These are phyloP conservation scores for Syngnathus acus DNA, from an alignment of 2,797 vertebrate genomes.

Conservation along the genomic window DNA sequence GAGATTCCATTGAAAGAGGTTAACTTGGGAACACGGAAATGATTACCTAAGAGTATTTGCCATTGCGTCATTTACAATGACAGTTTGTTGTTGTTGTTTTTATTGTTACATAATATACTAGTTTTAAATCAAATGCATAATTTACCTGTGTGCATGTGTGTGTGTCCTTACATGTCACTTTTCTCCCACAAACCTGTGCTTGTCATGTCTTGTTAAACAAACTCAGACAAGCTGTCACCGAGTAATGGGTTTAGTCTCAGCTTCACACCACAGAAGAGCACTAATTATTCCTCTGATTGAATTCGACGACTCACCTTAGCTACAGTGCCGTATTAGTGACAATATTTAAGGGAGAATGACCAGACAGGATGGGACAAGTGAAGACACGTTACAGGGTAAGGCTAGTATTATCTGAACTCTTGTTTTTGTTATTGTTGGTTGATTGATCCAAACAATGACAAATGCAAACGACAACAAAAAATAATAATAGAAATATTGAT, in stretches of 20 bases:
- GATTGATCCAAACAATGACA: background rate
- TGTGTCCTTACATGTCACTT: background rate
- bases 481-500: background rate
- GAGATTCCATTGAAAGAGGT: background rate
- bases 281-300: conserved; percentile 38
- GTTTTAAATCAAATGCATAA: background rate
- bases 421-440: background rate
- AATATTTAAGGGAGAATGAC: background rate
- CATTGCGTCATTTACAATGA: background rate
- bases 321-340: conserved; percentile 11
- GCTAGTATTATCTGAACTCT: too few relatives aligned
- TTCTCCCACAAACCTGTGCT: background rate
- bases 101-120: background rate
- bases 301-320: conserved; percentile 15
- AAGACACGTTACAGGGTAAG: background rate
- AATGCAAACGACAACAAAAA: background rate
- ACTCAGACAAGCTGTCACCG: background rate
- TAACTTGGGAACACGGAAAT: background rate
- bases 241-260: conserved; percentile 2
- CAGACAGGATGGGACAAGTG: background rate
- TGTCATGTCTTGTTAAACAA: background rate
- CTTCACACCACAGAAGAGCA: conserved; percentile 31
- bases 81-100: background rate
- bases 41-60: background rate
- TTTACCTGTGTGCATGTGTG: too few relatives aligned